Base-by-base conservation (phyloP, 2,888 invertebrate genomes). In the Seira musarum region DNA sequence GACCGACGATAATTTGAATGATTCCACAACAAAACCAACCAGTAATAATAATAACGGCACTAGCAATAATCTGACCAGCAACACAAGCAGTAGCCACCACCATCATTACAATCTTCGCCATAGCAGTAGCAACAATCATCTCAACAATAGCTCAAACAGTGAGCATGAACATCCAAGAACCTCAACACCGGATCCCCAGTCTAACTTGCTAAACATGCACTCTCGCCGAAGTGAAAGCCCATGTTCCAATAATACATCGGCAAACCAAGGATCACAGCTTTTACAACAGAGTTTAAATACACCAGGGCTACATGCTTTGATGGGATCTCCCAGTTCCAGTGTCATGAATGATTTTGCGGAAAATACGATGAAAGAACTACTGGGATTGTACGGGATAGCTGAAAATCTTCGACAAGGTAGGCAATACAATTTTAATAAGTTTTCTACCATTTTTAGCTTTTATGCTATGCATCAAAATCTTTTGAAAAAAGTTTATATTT, bases 391-490 rank as follows among this genome's bases (percentile, higher is more conserved):
- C 69, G 85, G 86, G 24, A 84, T 85, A 57, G 85, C 86, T 64
- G 85, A 86, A 80, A 85, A 85, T 79, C 79, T 85, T 66, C 82
- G 85, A 19, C 85, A 85, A 85, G 86, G 86, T 86, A 83, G 77
- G 84, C 30, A 35, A 40, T 66, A 6, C 5, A 6, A 35, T 61
- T 57, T 6, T 1, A 49, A 49, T 66, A 10, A 21, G n/a, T 22
- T 10, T 49, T 49, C n/a, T n/a, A n/a, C n/a, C n/a, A n/a, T n/a
- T n/a, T n/a, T n/a, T n/a, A n/a, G n/a, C n/a, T n/a, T n/a, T n/a
- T n/a, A n/a, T n/a, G n/a, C n/a, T n/a, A n/a, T n/a, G n/a, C n/a
- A n/a, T n/a, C n/a, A n/a, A n/a, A n/a, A n/a, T n/a, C n/a, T n/a
- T n/a, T n/a, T n/a, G n/a, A n/a, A n/a, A n/a, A n/a, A n/a, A n/a